Base-by-base conservation (phyloP, 2,888 invertebrate genomes). In the Diarsia mendica region DNA sequence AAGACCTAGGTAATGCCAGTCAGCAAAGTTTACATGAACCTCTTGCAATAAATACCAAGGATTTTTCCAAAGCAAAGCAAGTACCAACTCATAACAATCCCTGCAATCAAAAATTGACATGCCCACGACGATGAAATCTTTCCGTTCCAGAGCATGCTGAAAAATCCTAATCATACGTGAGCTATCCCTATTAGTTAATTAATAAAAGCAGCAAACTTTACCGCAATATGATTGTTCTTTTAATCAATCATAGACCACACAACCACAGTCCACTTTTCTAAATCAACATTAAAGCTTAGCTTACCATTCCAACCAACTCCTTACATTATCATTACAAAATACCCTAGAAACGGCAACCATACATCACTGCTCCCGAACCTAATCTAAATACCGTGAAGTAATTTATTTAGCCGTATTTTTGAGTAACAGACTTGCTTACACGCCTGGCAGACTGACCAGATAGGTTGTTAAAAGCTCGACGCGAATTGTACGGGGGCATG, bases 401-500 rank as follows among this genome's bases (percentile, higher is more conserved):
- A 86, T 86, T 87, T 84, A 87, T 84, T 75, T 77, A 72, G 72
- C 80, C 58, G 79, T 87, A 84, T 84, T 84, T 87, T 82, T 88
- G 87, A 82, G 79, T 86, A 83, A 83, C 80, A 76, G 71, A 70
- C 72, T 70, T 18, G 72, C 71, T 65, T 15, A 49, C 55, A 67
- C 67, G 75, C 79, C 80, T 74, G 67, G 79, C 69, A 83, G 79
- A 80, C 78, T 77, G 84, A 78, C 85, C 67, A 71, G 87, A 83
- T 83, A 78, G 77, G 85, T 81, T 72, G 89, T 88, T 89, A 85
- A 82, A 88, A 79, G 74, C 77, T 73, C 5, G 76, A n/a, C 10
- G 75, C 78, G 69, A 87, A 79, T 87, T 85, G 78, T 73, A 58
- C 73, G 33, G 39, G 71, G 64, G 66, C 67, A 72, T 76, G 66